Evolutionary conservation across 2,888 invertebrate genomes (phyloP).

Genomic region (Melolontha melolontha): DNA sequence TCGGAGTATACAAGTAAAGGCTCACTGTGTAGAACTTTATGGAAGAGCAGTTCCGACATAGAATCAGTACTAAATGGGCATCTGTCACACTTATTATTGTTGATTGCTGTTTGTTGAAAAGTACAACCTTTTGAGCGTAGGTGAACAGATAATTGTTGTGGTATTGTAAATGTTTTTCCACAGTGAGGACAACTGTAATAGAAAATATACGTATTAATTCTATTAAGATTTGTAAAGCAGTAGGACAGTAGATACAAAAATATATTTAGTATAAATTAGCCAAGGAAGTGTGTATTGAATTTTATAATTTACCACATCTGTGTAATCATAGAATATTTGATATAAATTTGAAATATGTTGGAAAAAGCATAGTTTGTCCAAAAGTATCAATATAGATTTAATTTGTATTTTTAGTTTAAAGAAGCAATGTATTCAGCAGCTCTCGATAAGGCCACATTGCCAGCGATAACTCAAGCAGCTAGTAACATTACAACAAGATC

Average conservation of each 20-base stretch:
- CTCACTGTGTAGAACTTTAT: slow-evolving; percentile 75
- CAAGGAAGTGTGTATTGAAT: no score
- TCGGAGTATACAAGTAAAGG: slow-evolving; percentile 61
- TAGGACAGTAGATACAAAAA: neutral
- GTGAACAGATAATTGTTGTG: slow-evolving; percentile 82
- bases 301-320: no score
- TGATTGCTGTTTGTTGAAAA: slow-evolving; percentile 55
- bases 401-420: no score
- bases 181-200: slow-evolving; percentile 77
- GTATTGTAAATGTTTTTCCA: slow-evolving; percentile 75
- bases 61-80: slow-evolving; percentile 75
- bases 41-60: slow-evolving; percentile 79
- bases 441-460: no score
- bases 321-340: no score
- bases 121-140: slow-evolving; percentile 73
- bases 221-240: neutral
- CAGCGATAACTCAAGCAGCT: no score
- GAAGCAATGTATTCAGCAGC: no score
- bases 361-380: no score
- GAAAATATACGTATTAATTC: slow-evolving; percentile 13
- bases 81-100: slow-evolving; percentile 67
- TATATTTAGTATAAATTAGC: neutral
- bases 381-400: no score
- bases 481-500: no score
- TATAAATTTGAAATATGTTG: no score